phyloP scores from a whole-genome alignment of 1,140 invertebrate species.

The Phymorhynchus buccinoides region DNA sequence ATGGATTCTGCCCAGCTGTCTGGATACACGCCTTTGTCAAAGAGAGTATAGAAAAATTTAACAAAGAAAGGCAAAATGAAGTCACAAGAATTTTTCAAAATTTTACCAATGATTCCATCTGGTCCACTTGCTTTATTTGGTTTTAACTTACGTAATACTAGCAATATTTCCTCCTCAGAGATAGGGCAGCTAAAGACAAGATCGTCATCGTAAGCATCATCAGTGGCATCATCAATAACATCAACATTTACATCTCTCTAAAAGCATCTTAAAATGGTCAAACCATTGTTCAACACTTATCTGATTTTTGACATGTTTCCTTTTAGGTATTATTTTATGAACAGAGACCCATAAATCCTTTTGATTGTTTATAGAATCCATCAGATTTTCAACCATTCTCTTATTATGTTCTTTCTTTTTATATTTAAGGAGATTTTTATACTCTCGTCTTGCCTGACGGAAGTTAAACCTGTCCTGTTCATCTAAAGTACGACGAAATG shows the following conservation, averaged over 20 bases:
- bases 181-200: too few relatives aligned
- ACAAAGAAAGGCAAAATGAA: too few relatives aligned
- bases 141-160: too few relatives aligned
- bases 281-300: neutral
- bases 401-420: neutral
- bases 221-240: neutral
- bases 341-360: neutral
- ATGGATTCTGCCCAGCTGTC: too few relatives aligned
- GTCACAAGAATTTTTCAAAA: too few relatives aligned
- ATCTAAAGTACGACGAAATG: neutral
- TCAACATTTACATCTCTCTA: neutral
- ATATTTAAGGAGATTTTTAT: neutral
- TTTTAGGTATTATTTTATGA: neutral
- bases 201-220: neutral
- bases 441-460: neutral
- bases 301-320: neutral
- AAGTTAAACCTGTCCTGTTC: neutral
- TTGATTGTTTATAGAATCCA: neutral
- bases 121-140: too few relatives aligned
- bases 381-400: neutral
- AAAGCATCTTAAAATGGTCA: constrained; percentile 4
- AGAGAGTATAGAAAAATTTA: too few relatives aligned
- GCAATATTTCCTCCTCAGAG: too few relatives aligned
- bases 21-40: too few relatives aligned
- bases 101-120: too few relatives aligned